Evolutionary conservation across 2,888 invertebrate genomes (phyloP), one percentile per base, ranked within the genome.

Genomic region (Scaptomyza parva): DNA sequence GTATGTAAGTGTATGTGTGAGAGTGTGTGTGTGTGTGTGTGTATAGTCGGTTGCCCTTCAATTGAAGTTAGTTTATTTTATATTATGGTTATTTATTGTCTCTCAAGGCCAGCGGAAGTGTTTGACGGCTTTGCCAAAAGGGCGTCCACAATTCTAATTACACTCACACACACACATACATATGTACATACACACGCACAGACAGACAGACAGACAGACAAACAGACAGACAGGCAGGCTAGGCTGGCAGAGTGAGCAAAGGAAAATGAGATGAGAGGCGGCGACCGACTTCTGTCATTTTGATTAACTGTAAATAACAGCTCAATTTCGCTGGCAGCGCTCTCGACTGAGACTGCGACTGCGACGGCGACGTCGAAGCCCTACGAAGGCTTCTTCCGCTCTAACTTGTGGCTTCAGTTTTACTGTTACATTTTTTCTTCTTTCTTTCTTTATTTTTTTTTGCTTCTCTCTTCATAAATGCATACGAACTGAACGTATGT

Each of bases 71-170:
- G 69, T 76, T 72, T 33, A 65, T 59, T 63, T 65, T 59, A n/a
- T 61, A 67, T 79, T 83, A 33, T 33, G 14, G 12, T n/a, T 35
- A 14, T 14, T 35, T 86, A 90, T 89, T 89, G 80, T 57, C 75
- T 66, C 76, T 81, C 90, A 89, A 90, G 89, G 89, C 86, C 86
- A 89, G 76, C 89, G 89, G 89, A 90, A 86, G 78, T 82, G 63
- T 62, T 55, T 5, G 55, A 51, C 35, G 45, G 24, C 50, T 44
- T 30, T 62, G 43, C 33, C 54, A 20, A 70, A 70, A 76, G 76
- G 70, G 61, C 57, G 60, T 33, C 33, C 54, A 40, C 41, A 57
- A 37, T 37, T 74, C 73, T 74, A 74, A 74, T 76, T 74, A 66
- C 59, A 40, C 62, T 50, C 44, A 6, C 11, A 51, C 6, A 40